Conservation (phyloP, 1,140 invertebrate genomes). For the Proctacanthus coquilletti region DNA sequence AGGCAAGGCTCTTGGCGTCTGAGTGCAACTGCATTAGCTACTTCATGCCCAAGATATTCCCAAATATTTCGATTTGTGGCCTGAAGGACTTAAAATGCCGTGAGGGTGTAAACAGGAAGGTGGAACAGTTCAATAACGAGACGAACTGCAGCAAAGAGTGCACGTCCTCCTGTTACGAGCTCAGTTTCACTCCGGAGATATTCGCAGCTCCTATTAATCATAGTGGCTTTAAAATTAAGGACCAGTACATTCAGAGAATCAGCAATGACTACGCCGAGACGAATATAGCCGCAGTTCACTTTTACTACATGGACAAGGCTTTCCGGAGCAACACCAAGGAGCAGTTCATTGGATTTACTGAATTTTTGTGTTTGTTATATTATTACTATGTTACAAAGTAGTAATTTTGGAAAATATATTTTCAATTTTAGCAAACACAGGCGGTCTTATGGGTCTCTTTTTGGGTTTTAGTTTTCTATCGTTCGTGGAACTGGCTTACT, state of each 20-base stretch:
- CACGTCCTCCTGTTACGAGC: background rate
- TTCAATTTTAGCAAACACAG: constrained; percentile 55
- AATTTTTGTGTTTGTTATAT: constrained; percentile 67
- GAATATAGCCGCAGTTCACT: constrained; percentile 54
- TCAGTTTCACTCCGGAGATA: background rate
- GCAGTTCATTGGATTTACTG: constrained; percentile 59
- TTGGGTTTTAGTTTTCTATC: constrained; percentile 68
- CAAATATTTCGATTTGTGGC: constrained; percentile 16
- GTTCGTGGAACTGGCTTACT: constrained; percentile 55
- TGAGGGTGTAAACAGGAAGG: background rate
- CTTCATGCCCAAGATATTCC: constrained; percentile 41
- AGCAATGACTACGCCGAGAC: background rate
- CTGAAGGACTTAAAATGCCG: constrained; percentile 20
- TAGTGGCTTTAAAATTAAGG: background rate
- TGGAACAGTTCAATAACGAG: background rate
- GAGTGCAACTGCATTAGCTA: constrained; percentile 52
- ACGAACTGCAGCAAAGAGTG: background rate
- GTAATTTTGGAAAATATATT: constrained; percentile 3
- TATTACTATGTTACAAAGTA: too few species aligned
- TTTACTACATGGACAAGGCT: constrained; percentile 50
- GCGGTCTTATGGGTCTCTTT: constrained; percentile 62
- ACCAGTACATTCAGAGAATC: background rate
- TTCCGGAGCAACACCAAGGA: constrained; percentile 54
- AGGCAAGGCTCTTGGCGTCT: constrained; percentile 46
- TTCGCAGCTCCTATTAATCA: background rate